These are phyloP conservation scores for Acrobasis repandana DNA, from an alignment of 2,888 invertebrate genomes.

Conservation along the genomic window DNA sequence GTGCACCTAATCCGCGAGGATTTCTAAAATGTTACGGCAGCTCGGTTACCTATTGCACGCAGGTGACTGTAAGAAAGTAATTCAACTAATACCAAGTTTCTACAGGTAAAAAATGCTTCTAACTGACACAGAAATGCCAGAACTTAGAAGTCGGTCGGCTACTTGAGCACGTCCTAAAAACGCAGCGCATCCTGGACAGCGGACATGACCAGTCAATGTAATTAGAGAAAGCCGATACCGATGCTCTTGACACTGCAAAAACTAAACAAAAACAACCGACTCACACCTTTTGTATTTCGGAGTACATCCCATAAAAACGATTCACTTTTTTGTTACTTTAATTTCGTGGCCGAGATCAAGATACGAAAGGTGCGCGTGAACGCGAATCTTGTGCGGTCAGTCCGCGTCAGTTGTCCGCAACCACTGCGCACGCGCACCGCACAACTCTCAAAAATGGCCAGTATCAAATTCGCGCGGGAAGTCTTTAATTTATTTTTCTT, in stretches of 20 bases:
- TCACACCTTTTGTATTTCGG: conserved; percentile 26
- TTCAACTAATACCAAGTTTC: conserved; percentile 2
- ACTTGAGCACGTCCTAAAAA: conserved; percentile 17
- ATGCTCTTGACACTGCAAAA: conserved; percentile 40
- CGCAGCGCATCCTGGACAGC: conserved; percentile 36
- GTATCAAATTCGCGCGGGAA: conserved; percentile 58
- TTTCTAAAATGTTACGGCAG: background rate
- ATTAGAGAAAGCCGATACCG: conserved; percentile 59
- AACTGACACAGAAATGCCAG: conserved; percentile 11
- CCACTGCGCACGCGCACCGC: conserved; percentile 60
- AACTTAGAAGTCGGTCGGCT: conserved; percentile 13
- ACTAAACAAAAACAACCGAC: conserved; percentile 29
- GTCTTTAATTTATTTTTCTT: conserved; percentile 22
- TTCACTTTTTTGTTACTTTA: conserved; percentile 37
- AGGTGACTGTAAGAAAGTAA: background rate
- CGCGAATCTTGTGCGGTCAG: conserved; percentile 35
- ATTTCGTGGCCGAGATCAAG: conserved; percentile 40
- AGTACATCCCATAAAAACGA: conserved; percentile 13
- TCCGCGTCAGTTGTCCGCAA: conserved; percentile 49
- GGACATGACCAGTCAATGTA: conserved; percentile 46
- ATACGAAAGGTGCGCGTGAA: conserved; percentile 33
- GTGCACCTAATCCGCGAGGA: background rate
- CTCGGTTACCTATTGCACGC: background rate
- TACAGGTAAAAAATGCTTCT: background rate
- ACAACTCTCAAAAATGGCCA: conserved; percentile 47